Evolutionary conservation across 2,888 invertebrate genomes (phyloP).

Genomic region (Craniophora ligustri): DNA sequence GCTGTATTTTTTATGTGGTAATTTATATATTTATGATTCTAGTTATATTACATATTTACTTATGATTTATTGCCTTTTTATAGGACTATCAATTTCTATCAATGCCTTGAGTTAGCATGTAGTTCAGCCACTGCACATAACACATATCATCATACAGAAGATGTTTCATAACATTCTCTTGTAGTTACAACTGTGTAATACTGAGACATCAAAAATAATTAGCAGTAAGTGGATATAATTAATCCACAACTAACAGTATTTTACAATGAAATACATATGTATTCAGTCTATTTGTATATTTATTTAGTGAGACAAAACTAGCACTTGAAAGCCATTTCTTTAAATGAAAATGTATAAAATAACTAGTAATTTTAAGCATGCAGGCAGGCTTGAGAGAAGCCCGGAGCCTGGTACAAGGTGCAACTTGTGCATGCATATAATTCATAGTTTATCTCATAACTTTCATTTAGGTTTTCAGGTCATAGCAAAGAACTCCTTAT

Average conservation of each 20-base stretch:
- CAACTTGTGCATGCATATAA: conserved; percentile 25
- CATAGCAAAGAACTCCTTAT: conserved; percentile 33
- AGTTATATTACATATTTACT: neutral
- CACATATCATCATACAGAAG: no score
- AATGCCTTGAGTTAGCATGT: neutral
- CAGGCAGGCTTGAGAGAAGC: conserved; percentile 14
- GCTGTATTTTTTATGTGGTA: neutral
- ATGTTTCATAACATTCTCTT: neutral
- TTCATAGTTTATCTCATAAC: conserved; percentile 31
- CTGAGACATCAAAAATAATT: neutral
- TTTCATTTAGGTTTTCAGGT: conserved; percentile 25
- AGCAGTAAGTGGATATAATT: neutral
- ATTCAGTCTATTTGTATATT: conserved; percentile 41
- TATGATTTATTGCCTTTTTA: neutral
- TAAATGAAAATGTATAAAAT: conserved; percentile 35
- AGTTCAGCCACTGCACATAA: neutral
- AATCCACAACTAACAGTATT: conserved; percentile 19
- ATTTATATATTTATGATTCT: neutral
- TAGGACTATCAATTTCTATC: conserved; percentile 17
- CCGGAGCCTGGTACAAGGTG: neutral
- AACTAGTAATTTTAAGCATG: conserved; percentile 34
- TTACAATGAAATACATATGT: conserved; percentile 22
- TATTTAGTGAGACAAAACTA: conserved; percentile 17
- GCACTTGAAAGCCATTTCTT: conserved; percentile 26
- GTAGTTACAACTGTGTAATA: neutral